Evolutionary conservation across 1,140 invertebrate genomes (phyloP).

Genomic region (Ips typographus): DNA sequence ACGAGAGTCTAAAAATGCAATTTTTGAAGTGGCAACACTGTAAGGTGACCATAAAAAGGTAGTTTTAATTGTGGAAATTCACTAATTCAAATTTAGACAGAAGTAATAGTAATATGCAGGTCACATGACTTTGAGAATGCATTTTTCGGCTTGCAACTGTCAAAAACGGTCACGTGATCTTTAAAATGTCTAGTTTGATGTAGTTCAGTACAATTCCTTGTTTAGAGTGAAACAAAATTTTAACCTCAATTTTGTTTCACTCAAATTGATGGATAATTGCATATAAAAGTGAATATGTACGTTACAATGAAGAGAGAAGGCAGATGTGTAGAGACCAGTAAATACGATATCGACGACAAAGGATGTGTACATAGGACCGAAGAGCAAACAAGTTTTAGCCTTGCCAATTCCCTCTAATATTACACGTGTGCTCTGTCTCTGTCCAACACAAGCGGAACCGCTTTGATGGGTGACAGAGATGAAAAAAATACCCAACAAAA

Average conservation of each 20-base stretch:
- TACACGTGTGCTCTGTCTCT: constrained; percentile 15
- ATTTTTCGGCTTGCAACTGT: background rate
- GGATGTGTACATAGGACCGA: constrained; percentile 52
- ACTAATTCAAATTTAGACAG: too few species aligned
- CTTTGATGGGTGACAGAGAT: background rate
- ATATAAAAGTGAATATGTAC: constrained; percentile 24
- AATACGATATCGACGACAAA: constrained; percentile 53
- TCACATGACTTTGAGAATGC: background rate
- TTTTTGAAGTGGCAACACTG: too few species aligned
- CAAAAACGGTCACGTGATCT: background rate
- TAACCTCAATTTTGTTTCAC: background rate
- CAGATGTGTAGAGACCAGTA: constrained; percentile 47
- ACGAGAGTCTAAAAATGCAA: too few species aligned
- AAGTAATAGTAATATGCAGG: too few species aligned
- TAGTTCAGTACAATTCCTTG: background rate
- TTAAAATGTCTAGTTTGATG: background rate
- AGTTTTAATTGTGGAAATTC: too few species aligned
- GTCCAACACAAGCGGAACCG: background rate
- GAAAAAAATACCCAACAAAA: background rate
- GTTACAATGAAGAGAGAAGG: constrained; percentile 35
- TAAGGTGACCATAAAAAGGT: too few species aligned
- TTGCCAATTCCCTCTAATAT: constrained; percentile 41
- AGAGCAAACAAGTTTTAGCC: constrained; percentile 51
- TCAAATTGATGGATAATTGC: constrained; percentile 4
- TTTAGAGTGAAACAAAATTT: background rate